Percentiles rank a stretch among this genome's conserved stretches.
Conservation (phyloP, 92 coral and sea anemone species). For the Umimayanthus kanabou region DNA sequence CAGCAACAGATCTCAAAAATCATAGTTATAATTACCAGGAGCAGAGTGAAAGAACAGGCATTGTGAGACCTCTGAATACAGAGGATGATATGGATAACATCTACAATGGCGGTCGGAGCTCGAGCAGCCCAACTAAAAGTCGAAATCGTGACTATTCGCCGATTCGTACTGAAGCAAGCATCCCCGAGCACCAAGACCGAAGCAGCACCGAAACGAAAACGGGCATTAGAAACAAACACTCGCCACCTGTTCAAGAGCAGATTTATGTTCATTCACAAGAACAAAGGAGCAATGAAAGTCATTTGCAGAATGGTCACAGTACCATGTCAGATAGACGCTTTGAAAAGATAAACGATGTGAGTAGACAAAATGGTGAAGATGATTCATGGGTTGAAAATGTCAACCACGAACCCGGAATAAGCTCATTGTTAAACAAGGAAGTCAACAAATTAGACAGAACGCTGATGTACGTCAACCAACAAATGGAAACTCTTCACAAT, state of each 20-base stretch:
- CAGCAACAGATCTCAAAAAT: neutral
- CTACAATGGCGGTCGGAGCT: neutral
- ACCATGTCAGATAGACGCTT: neutral
- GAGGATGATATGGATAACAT: neutral
- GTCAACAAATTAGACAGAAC: slow-evolving; percentile 74
- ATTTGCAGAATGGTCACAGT: neutral
- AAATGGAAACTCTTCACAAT: slow-evolving; percentile 74
- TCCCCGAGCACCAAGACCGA: slow-evolving; percentile 35
- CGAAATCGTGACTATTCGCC: slow-evolving; percentile 82
- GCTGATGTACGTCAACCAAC: slow-evolving; percentile 76
- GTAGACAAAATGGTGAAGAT: neutral
- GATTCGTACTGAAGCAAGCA: slow-evolving; percentile 53
- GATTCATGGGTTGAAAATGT: neutral
- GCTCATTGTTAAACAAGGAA: slow-evolving; percentile 34
- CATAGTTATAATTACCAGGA: neutral
- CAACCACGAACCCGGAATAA: slow-evolving; percentile 15
- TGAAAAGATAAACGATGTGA: slow-evolving; percentile 1
- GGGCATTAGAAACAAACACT: slow-evolving; percentile 29
- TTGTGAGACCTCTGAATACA: neutral
- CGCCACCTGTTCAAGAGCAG: slow-evolving; percentile 33
- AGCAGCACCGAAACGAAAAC: slow-evolving; percentile 43
- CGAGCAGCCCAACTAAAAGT: slow-evolving; percentile 28
- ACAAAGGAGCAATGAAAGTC: neutral
- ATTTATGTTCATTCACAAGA: neutral
- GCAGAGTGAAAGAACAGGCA: neutral